Percentiles rank a stretch among this genome's conserved stretches.
Evolutionary conservation across 2,113 vertebrate genomes (phyloP).

Genomic region (Noctilio leporinus): DNA sequence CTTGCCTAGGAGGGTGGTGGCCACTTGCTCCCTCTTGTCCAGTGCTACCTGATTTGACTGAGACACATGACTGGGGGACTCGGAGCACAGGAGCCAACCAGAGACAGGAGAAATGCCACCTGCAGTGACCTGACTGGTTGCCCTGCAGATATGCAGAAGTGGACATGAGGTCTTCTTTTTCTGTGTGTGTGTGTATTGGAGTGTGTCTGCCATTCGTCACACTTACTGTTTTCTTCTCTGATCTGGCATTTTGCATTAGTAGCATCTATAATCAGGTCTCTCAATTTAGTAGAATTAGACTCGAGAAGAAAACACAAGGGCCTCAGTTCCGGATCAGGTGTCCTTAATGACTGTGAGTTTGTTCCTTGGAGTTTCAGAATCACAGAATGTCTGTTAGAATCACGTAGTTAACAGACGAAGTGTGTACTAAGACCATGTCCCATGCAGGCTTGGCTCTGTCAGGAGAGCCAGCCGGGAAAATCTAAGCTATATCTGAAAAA

Average conservation of each 20-base stretch:
- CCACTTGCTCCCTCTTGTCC: rapidly evolving
- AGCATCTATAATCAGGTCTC: not conserved
- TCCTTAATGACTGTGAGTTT: not conserved
- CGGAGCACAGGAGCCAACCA: not conserved
- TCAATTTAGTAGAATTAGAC: not conserved
- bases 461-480: not conserved
- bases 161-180: not conserved
- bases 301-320: too few species aligned
- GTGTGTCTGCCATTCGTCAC: not conserved
- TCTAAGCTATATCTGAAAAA: not conserved
- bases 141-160: not conserved
- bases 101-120: not conserved
- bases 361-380: not conserved
- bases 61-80: not conserved
- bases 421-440: not conserved
- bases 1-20: not conserved
- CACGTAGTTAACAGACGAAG: not conserved
- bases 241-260: not conserved
- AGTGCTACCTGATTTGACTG: not conserved
- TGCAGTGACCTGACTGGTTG: too few species aligned
- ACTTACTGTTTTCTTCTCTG: not conserved
- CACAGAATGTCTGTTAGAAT: not conserved
- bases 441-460: not conserved
- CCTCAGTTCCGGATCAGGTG: not conserved
- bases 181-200: not conserved